phyloP scores from a whole-genome alignment of 1,140 invertebrate genomes.

The Brachionus plicatilis region DNA sequence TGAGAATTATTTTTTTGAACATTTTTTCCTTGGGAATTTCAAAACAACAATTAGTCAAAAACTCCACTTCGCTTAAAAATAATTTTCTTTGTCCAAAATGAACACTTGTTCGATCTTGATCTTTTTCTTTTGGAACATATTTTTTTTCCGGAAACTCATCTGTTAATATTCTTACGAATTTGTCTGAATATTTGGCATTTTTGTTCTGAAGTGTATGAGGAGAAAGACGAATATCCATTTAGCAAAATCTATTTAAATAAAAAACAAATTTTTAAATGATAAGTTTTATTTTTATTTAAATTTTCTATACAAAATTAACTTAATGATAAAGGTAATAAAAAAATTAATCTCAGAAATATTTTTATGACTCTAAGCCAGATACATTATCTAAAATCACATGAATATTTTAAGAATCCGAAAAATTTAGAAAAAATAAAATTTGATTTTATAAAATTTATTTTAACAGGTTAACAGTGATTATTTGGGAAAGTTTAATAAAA shows the following conservation, averaged over 20 bases:
- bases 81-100: conserved; percentile 26
- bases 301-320: background rate
- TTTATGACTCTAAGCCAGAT: background rate
- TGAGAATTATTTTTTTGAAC: background rate
- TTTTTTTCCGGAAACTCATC: conserved; percentile 8
- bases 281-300: background rate
- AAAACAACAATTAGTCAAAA: background rate
- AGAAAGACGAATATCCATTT: background rate
- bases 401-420: background rate
- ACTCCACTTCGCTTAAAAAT: conserved; percentile 31
- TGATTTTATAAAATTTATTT: too few relatives aligned
- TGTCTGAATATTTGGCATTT: background rate
- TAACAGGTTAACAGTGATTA: too few relatives aligned
- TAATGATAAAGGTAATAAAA: background rate
- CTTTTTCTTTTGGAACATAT: conserved; percentile 4
- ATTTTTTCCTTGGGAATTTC: background rate
- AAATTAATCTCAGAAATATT: background rate
- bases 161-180: background rate
- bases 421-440: too few relatives aligned
- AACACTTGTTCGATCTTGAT: conserved; percentile 4
- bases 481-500: too few relatives aligned
- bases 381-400: background rate
- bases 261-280: background rate
- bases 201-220: background rate
- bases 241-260: background rate